Base-by-base conservation (phyloP, 2,113 vertebrate genomes). In the Urocitellus parryii region DNA sequence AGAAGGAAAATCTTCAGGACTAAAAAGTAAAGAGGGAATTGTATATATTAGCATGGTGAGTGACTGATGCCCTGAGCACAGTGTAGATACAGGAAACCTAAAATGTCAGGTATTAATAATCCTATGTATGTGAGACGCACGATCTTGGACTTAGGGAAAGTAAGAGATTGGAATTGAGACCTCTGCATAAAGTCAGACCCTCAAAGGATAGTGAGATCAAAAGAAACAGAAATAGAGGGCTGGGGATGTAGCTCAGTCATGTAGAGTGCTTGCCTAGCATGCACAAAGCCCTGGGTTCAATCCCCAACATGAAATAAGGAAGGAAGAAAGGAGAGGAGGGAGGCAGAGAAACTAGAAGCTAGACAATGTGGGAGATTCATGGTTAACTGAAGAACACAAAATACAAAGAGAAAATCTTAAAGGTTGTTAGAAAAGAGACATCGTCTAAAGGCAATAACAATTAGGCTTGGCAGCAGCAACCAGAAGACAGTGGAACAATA, bases 21-120 rank as follows among this genome's bases (percentile, higher is more conserved):
- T 86, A 39, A 77, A 77, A 88, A 95, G 88, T 61, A 88, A 89
- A 89, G 42, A 94, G 70, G n/a, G 67, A 95, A 51, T 37, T 77
- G 45, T 45, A 82, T 24, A 91, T 61, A 85, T 39, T 72, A 88
- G 48, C 82, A 18, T 72, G 56, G 68, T 61, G 67, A 68, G 29
- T 84, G 78, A 72, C 48, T 80, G 48, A 68, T 45, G 29, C 73
- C 68, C 58, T 34, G 58, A 89, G 42, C 37, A 82, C 42, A 63
- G 9, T 39, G 22, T 65, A 18, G 82, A 63, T 32, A 24, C 58
- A 6, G 68, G 65, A 29, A 86, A 88, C 58, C 45, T 53, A 10
- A 91, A 70, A 39, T 70, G 77, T 93, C 7, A 12, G 20, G 20
- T 88, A 63, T 79, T 63, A 63, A 65, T 63, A 56, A 63, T 25